Evolutionary conservation across 2,888 invertebrate genomes (phyloP).

Genomic region (Gandaritis pyraliata): DNA sequence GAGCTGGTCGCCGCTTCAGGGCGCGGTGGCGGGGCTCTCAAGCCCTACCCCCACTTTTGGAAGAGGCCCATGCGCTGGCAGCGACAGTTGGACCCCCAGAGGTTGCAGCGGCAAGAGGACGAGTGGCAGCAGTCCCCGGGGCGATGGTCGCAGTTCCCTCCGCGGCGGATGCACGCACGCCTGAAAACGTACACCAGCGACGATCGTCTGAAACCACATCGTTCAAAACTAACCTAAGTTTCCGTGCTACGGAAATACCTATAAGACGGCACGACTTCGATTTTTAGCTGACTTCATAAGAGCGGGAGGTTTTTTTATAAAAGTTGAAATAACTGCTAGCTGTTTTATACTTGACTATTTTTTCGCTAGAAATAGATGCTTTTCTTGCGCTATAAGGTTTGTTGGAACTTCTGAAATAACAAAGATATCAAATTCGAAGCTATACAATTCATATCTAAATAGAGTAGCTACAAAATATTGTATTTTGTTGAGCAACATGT

Average conservation of each 20-base stretch:
- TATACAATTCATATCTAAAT: no score
- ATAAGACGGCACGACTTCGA: background rate
- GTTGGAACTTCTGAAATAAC: no score
- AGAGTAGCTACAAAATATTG: background rate
- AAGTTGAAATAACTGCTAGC: no score
- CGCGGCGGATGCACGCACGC: conserved; percentile 91
- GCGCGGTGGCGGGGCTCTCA: conserved; percentile 45
- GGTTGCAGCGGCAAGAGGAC: conserved; percentile 93
- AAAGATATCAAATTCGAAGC: no score
- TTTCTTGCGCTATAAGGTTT: no score
- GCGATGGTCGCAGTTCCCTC: conserved; percentile 93
- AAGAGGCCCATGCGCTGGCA: conserved; percentile 95
- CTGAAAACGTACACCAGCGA: conserved; percentile 94
- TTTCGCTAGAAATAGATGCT: no score
- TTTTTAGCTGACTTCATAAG: no score
- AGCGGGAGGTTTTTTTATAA: no score
- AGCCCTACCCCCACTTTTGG: conserved; percentile 91
- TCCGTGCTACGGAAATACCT: conserved; percentile 45
- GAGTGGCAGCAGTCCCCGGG: conserved; percentile 94
- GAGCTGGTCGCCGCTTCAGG: conserved; percentile 72
- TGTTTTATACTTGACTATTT: no score
- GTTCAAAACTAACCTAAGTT: conserved; percentile 78
- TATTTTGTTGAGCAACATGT: conserved; percentile 8
- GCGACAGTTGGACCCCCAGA: conserved; percentile 95
- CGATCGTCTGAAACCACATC: conserved; percentile 91